Conservation (phyloP, 2,113 vertebrate species). For the Labrus mixtus region DNA sequence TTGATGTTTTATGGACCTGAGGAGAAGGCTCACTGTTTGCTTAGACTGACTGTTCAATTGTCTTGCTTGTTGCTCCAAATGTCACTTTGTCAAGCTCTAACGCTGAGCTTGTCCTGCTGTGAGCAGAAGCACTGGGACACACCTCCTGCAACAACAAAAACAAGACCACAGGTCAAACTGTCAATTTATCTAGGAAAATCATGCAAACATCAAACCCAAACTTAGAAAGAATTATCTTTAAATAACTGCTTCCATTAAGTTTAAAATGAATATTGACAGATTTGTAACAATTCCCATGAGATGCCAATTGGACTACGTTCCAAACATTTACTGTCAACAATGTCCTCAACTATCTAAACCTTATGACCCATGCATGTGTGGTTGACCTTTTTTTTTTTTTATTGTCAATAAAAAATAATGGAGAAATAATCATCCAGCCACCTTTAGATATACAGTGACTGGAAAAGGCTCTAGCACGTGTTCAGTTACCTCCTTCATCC, state of each 20-base stretch:
- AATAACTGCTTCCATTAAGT: too few species aligned
- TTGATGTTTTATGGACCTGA: conserved; percentile 55
- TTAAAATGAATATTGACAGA: too few species aligned
- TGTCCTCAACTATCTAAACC: too few species aligned
- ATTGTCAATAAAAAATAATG: too few species aligned
- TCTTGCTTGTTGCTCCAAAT: conserved; percentile 28
- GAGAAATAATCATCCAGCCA: background rate
- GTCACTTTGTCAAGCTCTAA: conserved; percentile 48
- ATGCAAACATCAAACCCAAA: too few species aligned
- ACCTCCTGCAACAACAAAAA: conserved; percentile 62
- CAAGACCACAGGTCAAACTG: conserved; percentile 67
- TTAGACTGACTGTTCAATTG: conserved; percentile 43
- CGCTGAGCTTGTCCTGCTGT: background rate
- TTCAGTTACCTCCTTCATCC: background rate
- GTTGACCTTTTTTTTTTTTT: too few species aligned
- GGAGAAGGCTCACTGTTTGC: conserved; percentile 53
- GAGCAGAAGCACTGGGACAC: conserved; percentile 1
- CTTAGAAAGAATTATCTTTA: too few species aligned
- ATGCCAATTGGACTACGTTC: too few species aligned
- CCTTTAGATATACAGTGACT: background rate
- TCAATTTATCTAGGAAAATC: conserved; percentile 11
- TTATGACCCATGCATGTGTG: too few species aligned
- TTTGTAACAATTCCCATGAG: too few species aligned
- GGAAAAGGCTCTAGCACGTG: background rate
- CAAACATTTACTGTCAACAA: too few species aligned